Percentiles rank a stretch among this genome's conserved stretches.
Conservation (phyloP, 2,888 invertebrate species). For the Stictocephala bisonia region DNA sequence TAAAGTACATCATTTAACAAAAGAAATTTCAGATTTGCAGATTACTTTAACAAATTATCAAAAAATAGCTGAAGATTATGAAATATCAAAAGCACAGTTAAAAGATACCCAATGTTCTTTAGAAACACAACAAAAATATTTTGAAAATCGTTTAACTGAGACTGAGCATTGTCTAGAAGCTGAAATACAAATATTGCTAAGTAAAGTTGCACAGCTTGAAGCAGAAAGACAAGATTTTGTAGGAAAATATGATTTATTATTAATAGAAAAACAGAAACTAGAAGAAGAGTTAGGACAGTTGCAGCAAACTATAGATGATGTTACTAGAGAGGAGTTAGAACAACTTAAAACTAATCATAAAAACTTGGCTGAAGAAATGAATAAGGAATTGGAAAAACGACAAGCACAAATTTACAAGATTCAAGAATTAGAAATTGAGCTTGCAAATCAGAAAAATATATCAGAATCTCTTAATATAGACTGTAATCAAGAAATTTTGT, state of each 20-base stretch:
- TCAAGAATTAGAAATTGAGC: slow-evolving; percentile 14
- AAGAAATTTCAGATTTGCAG: slow-evolving; percentile 16
- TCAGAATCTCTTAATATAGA: not conserved
- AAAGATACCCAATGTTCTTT: slow-evolving; percentile 61
- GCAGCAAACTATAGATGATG: slow-evolving; percentile 33
- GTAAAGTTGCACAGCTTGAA: slow-evolving; percentile 35
- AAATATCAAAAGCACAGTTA: slow-evolving; percentile 66
- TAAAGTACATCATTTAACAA: slow-evolving; percentile 27
- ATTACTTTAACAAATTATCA: slow-evolving; percentile 55
- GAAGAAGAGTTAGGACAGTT: slow-evolving; percentile 45
- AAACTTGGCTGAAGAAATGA: slow-evolving; percentile 63
- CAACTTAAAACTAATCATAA: slow-evolving; percentile 37
- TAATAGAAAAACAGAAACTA: slow-evolving; percentile 42
- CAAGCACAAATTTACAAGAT: slow-evolving; percentile 61
- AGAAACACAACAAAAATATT: slow-evolving; percentile 57
- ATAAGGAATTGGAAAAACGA: slow-evolving; percentile 66
- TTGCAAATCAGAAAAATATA: not conserved
- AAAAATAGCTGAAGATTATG: slow-evolving; percentile 70
- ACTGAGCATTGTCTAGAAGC: slow-evolving; percentile 22
- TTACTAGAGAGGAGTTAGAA: slow-evolving; percentile 40
- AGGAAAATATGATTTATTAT: slow-evolving; percentile 49
- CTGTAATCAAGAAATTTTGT: no score
- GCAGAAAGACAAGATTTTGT: slow-evolving; percentile 54
- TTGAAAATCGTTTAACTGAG: slow-evolving; percentile 53
- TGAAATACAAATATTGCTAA: slow-evolving; percentile 34